phyloP scores from a whole-genome alignment of 1,140 invertebrate genomes.

The Pseudachorutes palmiensis region DNA sequence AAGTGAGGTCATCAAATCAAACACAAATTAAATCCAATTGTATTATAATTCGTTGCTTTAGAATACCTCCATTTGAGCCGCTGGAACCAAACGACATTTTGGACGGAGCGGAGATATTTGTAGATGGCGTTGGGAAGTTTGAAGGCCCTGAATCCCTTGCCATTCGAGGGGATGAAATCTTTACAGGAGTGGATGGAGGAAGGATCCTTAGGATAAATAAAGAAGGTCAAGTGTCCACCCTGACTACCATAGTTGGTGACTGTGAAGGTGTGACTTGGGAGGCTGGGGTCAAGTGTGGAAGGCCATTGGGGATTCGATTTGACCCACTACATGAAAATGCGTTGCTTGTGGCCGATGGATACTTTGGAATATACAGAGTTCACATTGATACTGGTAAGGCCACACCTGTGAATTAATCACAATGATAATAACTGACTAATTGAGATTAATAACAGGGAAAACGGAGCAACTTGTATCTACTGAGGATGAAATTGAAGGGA shows the following conservation, averaged over 20 bases:
- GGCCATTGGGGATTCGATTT: conserved; percentile 66
- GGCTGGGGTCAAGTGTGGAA: conserved; percentile 54
- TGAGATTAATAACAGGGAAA: neutral
- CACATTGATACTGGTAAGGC: conserved; percentile 57
- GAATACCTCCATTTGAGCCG: neutral
- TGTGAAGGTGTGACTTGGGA: conserved; percentile 56
- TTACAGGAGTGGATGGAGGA: conserved; percentile 56
- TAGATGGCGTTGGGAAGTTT: conserved; percentile 53
- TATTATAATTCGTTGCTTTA: neutral
- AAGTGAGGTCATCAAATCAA: neutral
- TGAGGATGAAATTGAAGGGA: conserved; percentile 48
- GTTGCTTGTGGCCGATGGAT: conserved; percentile 69
- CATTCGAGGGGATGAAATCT: conserved; percentile 57
- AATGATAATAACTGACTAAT: neutral
- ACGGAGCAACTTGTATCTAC: neutral
- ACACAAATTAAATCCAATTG: neutral
- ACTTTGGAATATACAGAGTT: conserved; percentile 69
- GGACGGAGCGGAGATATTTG: conserved; percentile 50
- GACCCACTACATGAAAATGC: conserved; percentile 57
- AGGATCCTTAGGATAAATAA: conserved; percentile 56
- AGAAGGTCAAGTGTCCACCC: conserved; percentile 51
- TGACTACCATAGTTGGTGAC: conserved; percentile 55
- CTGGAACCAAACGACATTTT: conserved; percentile 51
- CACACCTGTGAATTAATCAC: neutral
- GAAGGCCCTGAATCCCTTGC: conserved; percentile 61